phyloP scores from a whole-genome alignment of 2,888 invertebrate species.

The Anthrax anthrax region DNA sequence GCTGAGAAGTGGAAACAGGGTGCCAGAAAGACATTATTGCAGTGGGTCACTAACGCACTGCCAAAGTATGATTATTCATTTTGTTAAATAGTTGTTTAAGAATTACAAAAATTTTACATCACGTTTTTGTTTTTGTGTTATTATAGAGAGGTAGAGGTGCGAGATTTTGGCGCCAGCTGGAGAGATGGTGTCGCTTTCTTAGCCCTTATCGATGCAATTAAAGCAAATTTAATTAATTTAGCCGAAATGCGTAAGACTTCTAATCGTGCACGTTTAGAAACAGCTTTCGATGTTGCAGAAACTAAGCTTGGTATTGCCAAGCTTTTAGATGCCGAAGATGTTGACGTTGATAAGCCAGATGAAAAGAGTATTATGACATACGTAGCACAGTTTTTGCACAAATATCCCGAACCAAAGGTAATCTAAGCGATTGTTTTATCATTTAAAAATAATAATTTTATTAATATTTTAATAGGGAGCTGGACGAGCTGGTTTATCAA shows the following conservation, averaged over 20 bases:
- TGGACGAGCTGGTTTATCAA: conserved; percentile 56
- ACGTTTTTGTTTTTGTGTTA: conserved; percentile 3
- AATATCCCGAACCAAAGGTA: conserved; percentile 76
- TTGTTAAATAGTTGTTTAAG: too few relatives aligned
- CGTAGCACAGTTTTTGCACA: conserved; percentile 93
- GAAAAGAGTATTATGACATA: conserved; percentile 98
- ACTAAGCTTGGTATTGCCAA: conserved; percentile 79
- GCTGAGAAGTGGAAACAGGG: conserved; percentile 72
- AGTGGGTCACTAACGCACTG: conserved; percentile 88
- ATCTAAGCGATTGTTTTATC: background rate
- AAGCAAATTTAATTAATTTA: conserved; percentile 80
- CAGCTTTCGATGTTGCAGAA: conserved; percentile 89
- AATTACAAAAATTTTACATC: background rate
- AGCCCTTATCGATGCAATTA: conserved; percentile 88
- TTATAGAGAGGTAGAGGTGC: conserved; percentile 70
- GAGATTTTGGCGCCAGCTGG: conserved; percentile 93
- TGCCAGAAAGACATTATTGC: conserved; percentile 77
- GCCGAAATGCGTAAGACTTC: conserved; percentile 63
- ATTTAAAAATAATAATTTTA: background rate
- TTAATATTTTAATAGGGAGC: conserved; percentile 37
- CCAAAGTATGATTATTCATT: conserved; percentile 45
- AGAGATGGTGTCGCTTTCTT: conserved; percentile 91
- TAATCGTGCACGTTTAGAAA: conserved; percentile 73
- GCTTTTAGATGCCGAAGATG: conserved; percentile 87
- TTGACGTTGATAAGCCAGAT: conserved; percentile 89